phyloP scores from a whole-genome alignment of 2,888 invertebrate species.

The Brachyopa scutellaris region DNA sequence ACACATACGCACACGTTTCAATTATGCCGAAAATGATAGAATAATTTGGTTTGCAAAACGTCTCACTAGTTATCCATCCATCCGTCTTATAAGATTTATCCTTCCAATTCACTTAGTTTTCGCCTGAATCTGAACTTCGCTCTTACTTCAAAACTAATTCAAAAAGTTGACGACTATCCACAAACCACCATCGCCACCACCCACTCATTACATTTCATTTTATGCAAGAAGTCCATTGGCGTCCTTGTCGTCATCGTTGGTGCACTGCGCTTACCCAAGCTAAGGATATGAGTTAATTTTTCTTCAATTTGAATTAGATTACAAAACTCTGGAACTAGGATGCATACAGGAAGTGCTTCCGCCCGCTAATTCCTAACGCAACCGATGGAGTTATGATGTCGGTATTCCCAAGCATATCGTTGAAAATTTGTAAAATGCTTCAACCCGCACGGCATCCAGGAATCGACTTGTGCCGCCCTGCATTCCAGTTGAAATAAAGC shows the following conservation, averaged over 20 bases:
- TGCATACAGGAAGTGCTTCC: constrained; percentile 15
- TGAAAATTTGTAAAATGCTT: constrained; percentile 36
- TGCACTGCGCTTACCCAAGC: not conserved
- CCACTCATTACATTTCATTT: not conserved
- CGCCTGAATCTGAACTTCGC: not conserved
- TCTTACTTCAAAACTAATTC: not conserved
- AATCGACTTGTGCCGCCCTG: not conserved
- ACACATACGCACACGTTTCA: not conserved
- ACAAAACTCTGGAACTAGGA: not conserved
- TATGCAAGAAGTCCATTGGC: no score
- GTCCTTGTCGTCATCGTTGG: not conserved
- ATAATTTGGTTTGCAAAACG: constrained; percentile 8
- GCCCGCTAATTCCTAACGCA: constrained; percentile 8
- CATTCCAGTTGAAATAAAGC: not conserved
- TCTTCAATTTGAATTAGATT: constrained; percentile 9
- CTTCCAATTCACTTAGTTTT: not conserved
- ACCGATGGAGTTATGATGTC: constrained; percentile 7
- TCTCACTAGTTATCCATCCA: not conserved
- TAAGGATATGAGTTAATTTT: constrained; percentile 16
- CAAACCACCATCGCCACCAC: constrained; percentile 2
- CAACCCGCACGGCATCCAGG: constrained; percentile 9
- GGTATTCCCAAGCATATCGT: not conserved
- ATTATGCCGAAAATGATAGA: not conserved
- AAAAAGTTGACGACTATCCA: constrained; percentile 3
- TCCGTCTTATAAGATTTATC: not conserved